phyloP scores from a whole-genome alignment of 2,888 invertebrate species.

The Girardia tigrina region DNA sequence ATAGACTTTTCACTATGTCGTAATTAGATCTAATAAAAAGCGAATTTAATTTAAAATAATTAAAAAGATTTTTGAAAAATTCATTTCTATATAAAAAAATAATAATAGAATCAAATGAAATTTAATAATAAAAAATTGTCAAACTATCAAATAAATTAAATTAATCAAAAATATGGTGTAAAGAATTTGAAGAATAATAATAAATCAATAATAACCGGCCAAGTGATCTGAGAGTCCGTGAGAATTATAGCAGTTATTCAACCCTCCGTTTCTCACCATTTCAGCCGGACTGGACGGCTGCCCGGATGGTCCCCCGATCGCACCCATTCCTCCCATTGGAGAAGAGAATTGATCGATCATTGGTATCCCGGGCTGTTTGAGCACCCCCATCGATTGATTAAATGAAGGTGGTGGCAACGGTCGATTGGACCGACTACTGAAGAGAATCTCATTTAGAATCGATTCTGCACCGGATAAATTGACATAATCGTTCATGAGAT shows the following conservation, averaged over 20 bases:
- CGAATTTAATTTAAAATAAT: too few relatives aligned
- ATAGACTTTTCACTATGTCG: too few relatives aligned
- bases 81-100: too few relatives aligned
- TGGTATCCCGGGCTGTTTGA: not conserved
- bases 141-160: too few relatives aligned
- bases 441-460: constrained; percentile 5
- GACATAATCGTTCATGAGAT: constrained; percentile 1
- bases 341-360: not conserved
- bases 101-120: too few relatives aligned
- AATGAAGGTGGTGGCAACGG: too few relatives aligned
- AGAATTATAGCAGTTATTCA: not conserved
- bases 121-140: too few relatives aligned
- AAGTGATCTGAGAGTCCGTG: not conserved
- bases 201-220: not conserved
- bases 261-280: not conserved
- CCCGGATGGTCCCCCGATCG: not conserved
- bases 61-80: too few relatives aligned
- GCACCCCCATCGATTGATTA: not conserved
- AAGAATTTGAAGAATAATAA: too few relatives aligned
- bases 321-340: too few relatives aligned
- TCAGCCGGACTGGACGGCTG: not conserved
- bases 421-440: not conserved
- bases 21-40: too few relatives aligned
- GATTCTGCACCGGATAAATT: not conserved
- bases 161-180: too few relatives aligned